phyloP scores from a whole-genome alignment of 92 coral and sea anemone species.

The Galaxea fascicularis region DNA sequence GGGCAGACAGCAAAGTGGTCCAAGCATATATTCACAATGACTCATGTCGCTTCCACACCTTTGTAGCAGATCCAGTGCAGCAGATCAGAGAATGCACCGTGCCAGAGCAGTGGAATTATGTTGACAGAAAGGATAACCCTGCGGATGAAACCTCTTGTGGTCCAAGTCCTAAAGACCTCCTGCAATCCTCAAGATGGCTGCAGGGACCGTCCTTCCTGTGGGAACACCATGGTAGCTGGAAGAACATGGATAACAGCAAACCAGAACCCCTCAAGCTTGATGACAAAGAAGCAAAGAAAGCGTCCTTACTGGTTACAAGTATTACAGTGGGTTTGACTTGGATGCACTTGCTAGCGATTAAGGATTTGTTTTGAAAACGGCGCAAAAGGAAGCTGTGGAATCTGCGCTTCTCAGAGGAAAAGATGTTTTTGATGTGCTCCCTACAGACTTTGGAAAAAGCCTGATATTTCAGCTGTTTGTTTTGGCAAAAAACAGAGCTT shows the following conservation, averaged over 20 bases:
- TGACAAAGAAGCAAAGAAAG: constrained; percentile 52
- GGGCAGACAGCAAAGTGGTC: constrained; percentile 32
- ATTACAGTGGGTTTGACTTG: too few relatives aligned
- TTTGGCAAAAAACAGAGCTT: too few relatives aligned
- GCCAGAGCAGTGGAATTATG: constrained; percentile 77
- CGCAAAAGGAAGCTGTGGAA: too few relatives aligned
- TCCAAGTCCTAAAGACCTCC: constrained; percentile 62
- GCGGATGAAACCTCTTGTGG: constrained; percentile 83
- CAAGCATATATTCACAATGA: constrained; percentile 58
- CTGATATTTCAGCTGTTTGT: too few relatives aligned
- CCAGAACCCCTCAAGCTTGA: constrained; percentile 28
- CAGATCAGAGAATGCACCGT: constrained; percentile 65
- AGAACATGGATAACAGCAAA: constrained; percentile 41
- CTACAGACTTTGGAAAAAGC: too few relatives aligned
- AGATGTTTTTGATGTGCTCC: too few relatives aligned
- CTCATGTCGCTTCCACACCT: constrained; percentile 68
- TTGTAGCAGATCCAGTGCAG: constrained; percentile 76
- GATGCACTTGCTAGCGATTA: too few relatives aligned
- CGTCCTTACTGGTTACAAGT: constrained; percentile 2
- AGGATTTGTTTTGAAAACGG: too few relatives aligned
- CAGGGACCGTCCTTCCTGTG: constrained; percentile 71
- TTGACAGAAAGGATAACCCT: constrained; percentile 71
- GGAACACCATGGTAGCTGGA: constrained; percentile 63
- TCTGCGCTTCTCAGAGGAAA: too few relatives aligned
- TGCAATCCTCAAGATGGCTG: constrained; percentile 64